Base-by-base conservation (phyloP, 2,888 invertebrate species). In the Eupithecia subumbrata region DNA sequence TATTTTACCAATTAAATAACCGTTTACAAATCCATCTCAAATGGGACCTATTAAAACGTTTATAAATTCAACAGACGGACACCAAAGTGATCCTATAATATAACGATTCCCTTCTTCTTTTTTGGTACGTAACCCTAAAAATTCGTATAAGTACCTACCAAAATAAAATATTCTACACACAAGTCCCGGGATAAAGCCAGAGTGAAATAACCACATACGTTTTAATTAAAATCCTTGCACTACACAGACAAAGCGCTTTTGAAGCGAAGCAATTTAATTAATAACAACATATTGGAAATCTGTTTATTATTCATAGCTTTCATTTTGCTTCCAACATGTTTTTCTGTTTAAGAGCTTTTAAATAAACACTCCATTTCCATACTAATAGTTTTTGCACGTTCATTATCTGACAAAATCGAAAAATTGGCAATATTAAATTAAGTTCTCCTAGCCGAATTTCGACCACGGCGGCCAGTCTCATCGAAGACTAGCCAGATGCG, bases 141-240 rank as follows among this genome's bases (percentile, higher is more conserved):
- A n/a, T 18, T 18, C 16, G 5, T 56, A 12, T 56, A 56, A n/a
- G 11, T 22, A 18, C 18, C 48, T 22, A 18, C 18, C 48, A 8
- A n/a, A 48, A 48, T 48, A n/a, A n/a, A 22, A 22, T 56, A 22
- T 22, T 56, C 22, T 22, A 56, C 52, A 22, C 22, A 3, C 52
- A 56, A 4, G 5, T 25, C 25, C 60, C 14, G 25, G 25, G 12
- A 25, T 12, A 5, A 60, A 60, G 12, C 22, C 52, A 56, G 48
- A 18, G 8, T 11, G n/a, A 22, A 56, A 25, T 22, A 22, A 25
- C 25, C 12, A 14, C 5, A 60, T 22, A 25, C 18, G 34, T 45
- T 30, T 68, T 2, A 43, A 68, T 68, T 68, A 45, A 68, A 43
- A 40, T 43, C 43, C 68, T 12, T 68, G 68, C 68, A 43, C 43